A percentile compares a stretch with the other conserved stretches of the same genome.
Evolutionary conservation across 2,888 invertebrate genomes (phyloP).

Genomic region (Microdon myrmicae): DNA sequence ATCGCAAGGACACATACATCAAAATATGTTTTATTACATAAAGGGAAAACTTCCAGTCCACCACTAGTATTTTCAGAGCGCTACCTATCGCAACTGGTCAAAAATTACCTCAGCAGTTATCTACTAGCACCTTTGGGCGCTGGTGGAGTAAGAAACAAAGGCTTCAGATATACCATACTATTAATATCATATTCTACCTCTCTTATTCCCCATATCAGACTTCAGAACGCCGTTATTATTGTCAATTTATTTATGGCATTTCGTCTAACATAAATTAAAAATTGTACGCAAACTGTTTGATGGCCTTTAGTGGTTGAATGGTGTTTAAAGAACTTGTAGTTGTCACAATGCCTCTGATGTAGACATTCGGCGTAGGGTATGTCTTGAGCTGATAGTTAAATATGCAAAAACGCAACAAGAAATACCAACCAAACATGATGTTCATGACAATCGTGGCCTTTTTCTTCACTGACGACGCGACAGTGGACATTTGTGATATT

Average conservation of each 20-base stretch:
- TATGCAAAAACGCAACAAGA: conserved; percentile 1
- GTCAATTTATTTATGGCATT: conserved; percentile 27
- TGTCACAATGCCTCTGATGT: conserved; percentile 11
- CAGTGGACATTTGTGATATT: conserved; percentile 20
- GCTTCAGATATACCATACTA: too few species aligned
- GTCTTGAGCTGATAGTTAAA: neutral
- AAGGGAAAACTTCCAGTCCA: too few species aligned
- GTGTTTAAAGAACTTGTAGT: conserved; percentile 1
- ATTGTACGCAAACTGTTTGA: conserved; percentile 13
- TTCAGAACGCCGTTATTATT: conserved; percentile 28
- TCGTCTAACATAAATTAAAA: conserved; percentile 9
- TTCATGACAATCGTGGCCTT: conserved; percentile 7
- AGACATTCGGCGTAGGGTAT: neutral
- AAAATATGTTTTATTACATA: too few species aligned
- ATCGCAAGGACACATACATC: too few species aligned
- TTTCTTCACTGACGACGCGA: conserved; percentile 1
- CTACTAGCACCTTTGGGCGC: too few species aligned
- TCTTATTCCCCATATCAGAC: too few species aligned
- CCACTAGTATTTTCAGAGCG: too few species aligned
- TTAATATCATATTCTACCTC: too few species aligned
- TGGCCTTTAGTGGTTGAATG: conserved; percentile 6
- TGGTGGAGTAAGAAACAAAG: too few species aligned
- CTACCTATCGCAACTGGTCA: too few species aligned
- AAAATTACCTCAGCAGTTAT: too few species aligned
- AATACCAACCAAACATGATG: conserved; percentile 1